phyloP scores from a whole-genome alignment of 2,888 invertebrate genomes.

The Phlogophora meticulosa region DNA sequence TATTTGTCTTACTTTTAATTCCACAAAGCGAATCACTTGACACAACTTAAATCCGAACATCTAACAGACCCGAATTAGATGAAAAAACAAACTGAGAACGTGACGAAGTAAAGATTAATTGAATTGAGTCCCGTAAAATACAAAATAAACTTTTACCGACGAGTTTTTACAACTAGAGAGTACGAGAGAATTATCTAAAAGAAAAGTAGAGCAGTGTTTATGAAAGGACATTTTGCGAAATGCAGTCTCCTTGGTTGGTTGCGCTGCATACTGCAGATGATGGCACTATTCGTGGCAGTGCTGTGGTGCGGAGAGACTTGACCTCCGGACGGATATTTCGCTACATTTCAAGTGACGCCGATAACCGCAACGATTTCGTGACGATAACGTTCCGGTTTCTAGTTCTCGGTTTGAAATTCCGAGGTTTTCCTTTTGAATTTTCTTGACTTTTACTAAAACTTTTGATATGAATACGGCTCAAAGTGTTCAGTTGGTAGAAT shows the following conservation, averaged over 20 bases:
- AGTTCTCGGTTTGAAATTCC: constrained; percentile 22
- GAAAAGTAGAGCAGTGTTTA: constrained; percentile 33
- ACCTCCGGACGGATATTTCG: constrained; percentile 42
- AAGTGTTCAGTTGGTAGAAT: constrained; percentile 2
- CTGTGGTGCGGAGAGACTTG: constrained; percentile 46
- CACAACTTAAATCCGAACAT: constrained; percentile 22
- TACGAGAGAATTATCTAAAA: constrained; percentile 14
- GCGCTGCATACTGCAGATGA: constrained; percentile 63
- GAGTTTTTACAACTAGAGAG: constrained; percentile 3
- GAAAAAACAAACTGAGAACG: constrained; percentile 51
- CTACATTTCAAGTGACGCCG: constrained; percentile 48
- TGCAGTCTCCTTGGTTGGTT: constrained; percentile 43
- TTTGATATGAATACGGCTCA: constrained; percentile 1
- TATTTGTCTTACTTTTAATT: constrained; percentile 18
- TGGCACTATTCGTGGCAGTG: constrained; percentile 70
- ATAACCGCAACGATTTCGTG: constrained; percentile 41
- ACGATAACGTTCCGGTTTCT: constrained; percentile 40
- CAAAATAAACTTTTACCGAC: background rate
- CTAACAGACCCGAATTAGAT: constrained; percentile 39
- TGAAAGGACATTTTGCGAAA: constrained; percentile 26
- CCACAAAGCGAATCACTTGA: constrained; percentile 25
- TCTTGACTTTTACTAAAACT: background rate
- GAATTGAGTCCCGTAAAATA: constrained; percentile 26
- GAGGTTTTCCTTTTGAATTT: constrained; percentile 13
- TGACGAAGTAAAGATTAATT: constrained; percentile 53